Percentiles rank a stretch among this genome's conserved stretches.
Conservation (phyloP, 2,888 invertebrate species). For the Athalia rosae region DNA sequence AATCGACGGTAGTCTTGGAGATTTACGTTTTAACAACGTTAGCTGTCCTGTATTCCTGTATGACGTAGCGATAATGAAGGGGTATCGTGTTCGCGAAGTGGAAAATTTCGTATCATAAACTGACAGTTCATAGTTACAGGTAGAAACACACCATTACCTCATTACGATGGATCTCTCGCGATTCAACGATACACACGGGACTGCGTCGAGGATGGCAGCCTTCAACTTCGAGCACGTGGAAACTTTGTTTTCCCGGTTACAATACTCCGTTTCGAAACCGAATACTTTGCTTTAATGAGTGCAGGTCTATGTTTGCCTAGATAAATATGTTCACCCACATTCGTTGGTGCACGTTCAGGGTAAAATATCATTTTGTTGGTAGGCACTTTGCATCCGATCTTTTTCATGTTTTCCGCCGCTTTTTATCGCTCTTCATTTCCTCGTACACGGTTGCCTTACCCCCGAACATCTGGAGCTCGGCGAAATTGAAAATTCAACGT, state of each 20-base stretch:
- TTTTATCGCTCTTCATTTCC: conserved; percentile 64
- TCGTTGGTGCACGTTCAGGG: conserved; percentile 35
- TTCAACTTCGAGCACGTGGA: conserved; percentile 70
- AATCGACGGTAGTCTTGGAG: no score
- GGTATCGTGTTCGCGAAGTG: no score
- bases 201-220: conserved; percentile 49
- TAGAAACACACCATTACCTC: no score
- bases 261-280: conserved; percentile 69
- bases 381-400: conserved; percentile 65
- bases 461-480: conserved; percentile 65
- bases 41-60: no score
- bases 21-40: no score
- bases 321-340: no score
- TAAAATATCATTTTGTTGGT: conserved; percentile 66
- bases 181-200: conserved; percentile 2
- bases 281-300: conserved; percentile 72
- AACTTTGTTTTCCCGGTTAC: conserved; percentile 69
- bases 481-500: conserved; percentile 68
- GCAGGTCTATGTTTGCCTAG: conserved; percentile 54
- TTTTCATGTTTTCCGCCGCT: conserved; percentile 71
- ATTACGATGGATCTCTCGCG: neutral
- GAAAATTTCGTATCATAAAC: no score
- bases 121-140: no score
- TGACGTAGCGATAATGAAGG: no score
- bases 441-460: conserved; percentile 53